Evolutionary conservation across 2,888 invertebrate genomes (phyloP).

Genomic region (Lamellibrachia satsuma): DNA sequence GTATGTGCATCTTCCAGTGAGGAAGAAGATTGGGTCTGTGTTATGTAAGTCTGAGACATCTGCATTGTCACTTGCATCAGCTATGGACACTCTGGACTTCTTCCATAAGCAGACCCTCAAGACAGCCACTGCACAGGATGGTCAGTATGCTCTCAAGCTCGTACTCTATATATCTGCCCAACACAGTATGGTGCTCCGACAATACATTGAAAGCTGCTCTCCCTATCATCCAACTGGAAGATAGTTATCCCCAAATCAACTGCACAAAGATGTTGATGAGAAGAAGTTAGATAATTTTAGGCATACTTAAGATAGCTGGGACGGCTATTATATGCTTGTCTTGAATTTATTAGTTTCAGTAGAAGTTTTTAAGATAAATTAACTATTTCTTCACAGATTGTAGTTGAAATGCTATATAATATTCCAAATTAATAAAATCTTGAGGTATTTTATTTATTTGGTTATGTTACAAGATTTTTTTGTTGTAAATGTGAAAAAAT

Average conservation of each 20-base stretch:
- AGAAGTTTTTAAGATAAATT: too few species aligned
- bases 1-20: neutral
- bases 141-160: constrained; percentile 20
- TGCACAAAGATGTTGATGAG: neutral
- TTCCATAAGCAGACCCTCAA: constrained; percentile 58
- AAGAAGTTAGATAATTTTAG: too few species aligned
- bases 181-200: neutral
- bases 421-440: too few species aligned
- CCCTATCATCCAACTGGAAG: neutral
- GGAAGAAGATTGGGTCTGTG: neutral
- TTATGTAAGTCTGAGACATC: neutral
- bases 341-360: too few species aligned
- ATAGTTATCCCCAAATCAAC: neutral
- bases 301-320: too few species aligned
- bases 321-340: too few species aligned
- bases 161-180: neutral
- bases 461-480: too few species aligned
- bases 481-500: too few species aligned
- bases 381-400: too few species aligned
- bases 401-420: too few species aligned
- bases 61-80: constrained; percentile 42
- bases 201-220: neutral
- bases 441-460: too few species aligned
- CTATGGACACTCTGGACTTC: constrained; percentile 59
- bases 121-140: constrained; percentile 37